These are phyloP conservation scores for Tyria jacobaeae DNA, from an alignment of 2,888 invertebrate genomes.

Conservation along the genomic window DNA sequence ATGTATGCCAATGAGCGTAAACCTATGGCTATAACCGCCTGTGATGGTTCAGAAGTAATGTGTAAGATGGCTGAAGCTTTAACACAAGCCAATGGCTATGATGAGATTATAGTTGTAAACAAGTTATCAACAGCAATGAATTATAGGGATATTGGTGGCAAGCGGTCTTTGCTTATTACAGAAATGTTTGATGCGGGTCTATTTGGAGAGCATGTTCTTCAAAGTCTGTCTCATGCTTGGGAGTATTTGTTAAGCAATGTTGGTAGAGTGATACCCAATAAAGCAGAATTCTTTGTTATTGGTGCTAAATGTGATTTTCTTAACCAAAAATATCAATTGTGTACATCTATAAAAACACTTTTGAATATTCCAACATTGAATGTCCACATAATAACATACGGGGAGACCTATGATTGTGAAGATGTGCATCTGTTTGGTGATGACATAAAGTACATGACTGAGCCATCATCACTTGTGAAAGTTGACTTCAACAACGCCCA, in stretches of 20 bases:
- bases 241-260: constrained; percentile 82
- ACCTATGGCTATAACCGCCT: constrained; percentile 87
- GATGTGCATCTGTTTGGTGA: constrained; percentile 84
- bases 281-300: constrained; percentile 88
- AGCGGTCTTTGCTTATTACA: constrained; percentile 89
- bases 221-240: constrained; percentile 90
- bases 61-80: constrained; percentile 82
- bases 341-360: constrained; percentile 55
- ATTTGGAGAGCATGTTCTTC: constrained; percentile 91
- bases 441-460: constrained; percentile 86
- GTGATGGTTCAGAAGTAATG: constrained; percentile 90
- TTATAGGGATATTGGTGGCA: constrained; percentile 83
- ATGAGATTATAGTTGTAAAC: constrained; percentile 82
- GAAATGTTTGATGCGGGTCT: constrained; percentile 93
- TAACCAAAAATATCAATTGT: constrained; percentile 78
- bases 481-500: constrained; percentile 88
- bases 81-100: constrained; percentile 82
- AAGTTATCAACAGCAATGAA: constrained; percentile 87
- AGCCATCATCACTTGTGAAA: constrained; percentile 83
- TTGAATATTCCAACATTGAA: constrained; percentile 61
- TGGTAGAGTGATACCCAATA: constrained; percentile 87
- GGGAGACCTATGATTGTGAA: constrained; percentile 90
- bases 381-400: constrained; percentile 63
- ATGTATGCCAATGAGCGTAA: constrained; percentile 88
- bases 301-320: constrained; percentile 87